These are phyloP conservation scores for Caranx melampygus DNA, from an alignment of 2,113 vertebrate species.

Conservation along the genomic window DNA sequence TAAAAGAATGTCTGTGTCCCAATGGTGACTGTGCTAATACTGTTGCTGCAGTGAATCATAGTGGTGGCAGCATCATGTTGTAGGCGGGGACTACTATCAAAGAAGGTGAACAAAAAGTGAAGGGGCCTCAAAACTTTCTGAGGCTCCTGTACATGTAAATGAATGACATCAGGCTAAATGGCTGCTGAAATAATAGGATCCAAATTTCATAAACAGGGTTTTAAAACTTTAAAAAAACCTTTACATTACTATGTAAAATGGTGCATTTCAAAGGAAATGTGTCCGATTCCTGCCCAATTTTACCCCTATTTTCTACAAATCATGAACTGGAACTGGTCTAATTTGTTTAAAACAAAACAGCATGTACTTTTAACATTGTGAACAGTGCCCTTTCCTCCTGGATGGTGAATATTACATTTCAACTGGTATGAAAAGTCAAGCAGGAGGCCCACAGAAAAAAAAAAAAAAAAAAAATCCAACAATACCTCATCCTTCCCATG, in stretches of 20 bases:
- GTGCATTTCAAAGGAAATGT: neutral
- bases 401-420: slow-evolving; percentile 10
- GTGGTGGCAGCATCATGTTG: no score
- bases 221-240: neutral
- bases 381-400: neutral
- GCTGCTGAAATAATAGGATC: neutral
- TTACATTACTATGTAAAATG: neutral
- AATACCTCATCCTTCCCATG: neutral
- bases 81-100: neutral
- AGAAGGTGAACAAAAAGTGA: neutral
- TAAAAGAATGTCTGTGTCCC: no score
- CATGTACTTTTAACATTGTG: neutral
- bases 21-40: no score
- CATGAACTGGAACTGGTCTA: neutral
- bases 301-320: neutral
- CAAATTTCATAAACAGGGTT: no score
- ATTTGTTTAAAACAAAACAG: neutral
- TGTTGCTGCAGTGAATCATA: no score
- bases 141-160: neutral
- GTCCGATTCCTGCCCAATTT: neutral
- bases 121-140: neutral
- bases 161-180: neutral
- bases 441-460: neutral
- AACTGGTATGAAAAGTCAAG: slow-evolving; percentile 8
- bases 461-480: slow-evolving; percentile 15